phyloP scores from a whole-genome alignment of 2,797 vertebrate genomes.

The Distichodus sexfasciatus region DNA sequence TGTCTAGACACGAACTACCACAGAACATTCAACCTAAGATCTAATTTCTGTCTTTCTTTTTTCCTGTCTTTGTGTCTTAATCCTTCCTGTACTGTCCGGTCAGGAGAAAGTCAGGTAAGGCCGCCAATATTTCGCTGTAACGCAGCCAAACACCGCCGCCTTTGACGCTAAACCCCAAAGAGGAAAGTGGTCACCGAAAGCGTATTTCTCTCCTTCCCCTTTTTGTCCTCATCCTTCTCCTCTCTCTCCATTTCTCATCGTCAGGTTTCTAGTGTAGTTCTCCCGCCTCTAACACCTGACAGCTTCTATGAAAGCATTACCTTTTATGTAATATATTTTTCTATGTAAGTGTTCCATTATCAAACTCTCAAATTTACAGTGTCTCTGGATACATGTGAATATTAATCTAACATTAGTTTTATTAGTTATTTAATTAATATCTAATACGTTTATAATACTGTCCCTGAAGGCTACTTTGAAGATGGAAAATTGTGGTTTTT shows the following conservation, averaged over 20 bases:
- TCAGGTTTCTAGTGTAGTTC: slow-evolving; percentile 67
- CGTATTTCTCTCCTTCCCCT: slow-evolving; percentile 56
- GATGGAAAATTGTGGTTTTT: not conserved
- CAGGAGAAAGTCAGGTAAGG: slow-evolving; percentile 77
- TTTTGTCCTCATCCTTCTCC: slow-evolving; percentile 65
- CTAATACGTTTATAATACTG: too few relatives aligned
- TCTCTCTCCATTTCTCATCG: slow-evolving; percentile 66
- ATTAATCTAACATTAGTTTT: slow-evolving; percentile 4
- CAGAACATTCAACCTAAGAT: not conserved
- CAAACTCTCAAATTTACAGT: not conserved
- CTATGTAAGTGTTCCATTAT: not conserved
- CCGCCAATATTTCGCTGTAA: slow-evolving; percentile 69
- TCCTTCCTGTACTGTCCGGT: too few relatives aligned
- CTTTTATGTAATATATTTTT: not conserved
- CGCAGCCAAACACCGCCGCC: slow-evolving; percentile 36
- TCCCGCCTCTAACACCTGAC: slow-evolving; percentile 64
- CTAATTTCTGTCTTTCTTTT: not conserved
- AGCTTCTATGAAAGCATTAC: not conserved
- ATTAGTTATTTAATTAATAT: slow-evolving; percentile 9
- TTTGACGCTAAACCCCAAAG: not conserved
- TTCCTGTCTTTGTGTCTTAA: not conserved
- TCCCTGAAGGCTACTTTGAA: not conserved
- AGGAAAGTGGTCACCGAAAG: slow-evolving; percentile 41
- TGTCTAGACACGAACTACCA: too few relatives aligned
- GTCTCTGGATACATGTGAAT: not conserved